Conservation (phyloP, 2,888 invertebrate species). For the Caradrina kadenii region DNA sequence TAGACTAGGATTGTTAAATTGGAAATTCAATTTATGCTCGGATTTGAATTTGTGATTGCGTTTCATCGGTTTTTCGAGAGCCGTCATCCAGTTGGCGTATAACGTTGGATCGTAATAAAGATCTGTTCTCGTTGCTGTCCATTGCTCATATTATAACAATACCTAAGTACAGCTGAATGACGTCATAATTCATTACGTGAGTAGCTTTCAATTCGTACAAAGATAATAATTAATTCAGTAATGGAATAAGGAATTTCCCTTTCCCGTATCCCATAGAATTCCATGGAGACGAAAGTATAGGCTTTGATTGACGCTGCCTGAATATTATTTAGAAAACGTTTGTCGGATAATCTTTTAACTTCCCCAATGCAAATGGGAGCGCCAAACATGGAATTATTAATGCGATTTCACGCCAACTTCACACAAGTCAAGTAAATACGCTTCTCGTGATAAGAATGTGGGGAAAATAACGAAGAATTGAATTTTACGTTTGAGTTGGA, state of each 20-base stretch:
- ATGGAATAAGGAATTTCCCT: background rate
- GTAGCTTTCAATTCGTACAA: conserved; percentile 6
- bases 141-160: conserved; percentile 6
- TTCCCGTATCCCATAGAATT: background rate
- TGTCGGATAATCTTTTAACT: conserved; percentile 14
- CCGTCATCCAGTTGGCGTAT: conserved; percentile 12
- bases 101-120: conserved; percentile 5
- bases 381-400: conserved; percentile 45
- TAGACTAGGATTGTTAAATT: conserved; percentile 39
- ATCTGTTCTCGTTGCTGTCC: background rate
- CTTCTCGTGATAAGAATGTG: conserved; percentile 11
- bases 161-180: background rate
- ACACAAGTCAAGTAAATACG: conserved; percentile 45
- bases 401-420: conserved; percentile 43
- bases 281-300: background rate
- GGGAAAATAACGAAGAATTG: conserved; percentile 24
- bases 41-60: conserved; percentile 43
- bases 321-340: conserved; percentile 27
- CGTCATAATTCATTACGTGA: conserved; percentile 21
- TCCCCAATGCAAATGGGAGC: conserved; percentile 25
- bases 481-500: conserved; percentile 20
- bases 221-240: background rate
- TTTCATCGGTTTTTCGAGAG: conserved; percentile 49
- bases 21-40: conserved; percentile 53
- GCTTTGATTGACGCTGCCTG: conserved; percentile 9